Evolutionary conservation across 2,888 invertebrate genomes (phyloP), one percentile per base, ranked within the genome.

Genomic region (Caenorhabditis sp.): DNA sequence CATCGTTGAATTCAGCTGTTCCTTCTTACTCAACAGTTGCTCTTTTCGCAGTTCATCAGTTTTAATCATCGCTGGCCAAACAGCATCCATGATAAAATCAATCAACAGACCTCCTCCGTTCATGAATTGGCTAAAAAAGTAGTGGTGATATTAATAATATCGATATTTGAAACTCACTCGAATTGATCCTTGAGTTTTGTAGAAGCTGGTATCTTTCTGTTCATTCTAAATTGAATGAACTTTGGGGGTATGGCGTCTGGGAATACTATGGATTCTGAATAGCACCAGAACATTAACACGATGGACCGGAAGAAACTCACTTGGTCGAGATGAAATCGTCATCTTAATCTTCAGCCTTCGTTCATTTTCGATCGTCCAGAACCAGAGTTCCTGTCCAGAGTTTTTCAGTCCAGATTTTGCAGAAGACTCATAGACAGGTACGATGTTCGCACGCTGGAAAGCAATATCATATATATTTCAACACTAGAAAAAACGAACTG

Each of bases 101-200:
- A 72, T 31, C 28, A 72, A 3, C 2, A 61, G 24, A n/a, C 59
- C 72, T 19, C 72, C 72, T 28, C 47, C 31, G 47, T 35, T 72
- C 72, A 72, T 49, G 47, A 59, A 35, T 16, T 72, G 47, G 22
- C 72, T 72, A 35, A n/a, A 72, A 59, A 31, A 14, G 51, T 14
- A 12, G 16, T 26, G 14, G 6, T 24, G 7, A 19, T 1, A 54
- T 16, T n/a, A 12, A 26, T 16, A 44, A 14, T 19, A 2, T n/a
- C 0, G n/a, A 47, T 47, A 7, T 8, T 47, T 64, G n/a, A n/a
- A n/a, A 31, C 59, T 59, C 22, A 72, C 72, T 16, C 31, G 19
- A 72, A 72, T 3, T 47, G 22, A 7, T 49, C 35, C 19, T 59
- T 47, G 6, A 72, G 61, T 22, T 61, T 72, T n/a, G 19, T 28